Conservation (phyloP, 2,113 vertebrate species). For the Dryoscopus gambensis region DNA sequence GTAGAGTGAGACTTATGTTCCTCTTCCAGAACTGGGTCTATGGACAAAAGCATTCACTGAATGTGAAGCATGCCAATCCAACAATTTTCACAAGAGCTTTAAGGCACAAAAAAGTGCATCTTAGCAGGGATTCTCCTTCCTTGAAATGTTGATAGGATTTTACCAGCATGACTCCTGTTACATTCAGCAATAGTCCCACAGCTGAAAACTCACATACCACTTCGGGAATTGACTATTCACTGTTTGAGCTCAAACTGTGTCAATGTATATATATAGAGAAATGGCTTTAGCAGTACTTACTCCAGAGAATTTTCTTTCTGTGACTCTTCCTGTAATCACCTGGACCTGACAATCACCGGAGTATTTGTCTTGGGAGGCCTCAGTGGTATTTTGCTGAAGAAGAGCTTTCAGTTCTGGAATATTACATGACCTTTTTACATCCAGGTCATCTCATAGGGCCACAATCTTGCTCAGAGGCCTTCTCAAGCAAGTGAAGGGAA, state of each 20-base stretch:
- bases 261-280: background rate
- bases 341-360: background rate
- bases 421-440: background rate
- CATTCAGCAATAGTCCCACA: background rate
- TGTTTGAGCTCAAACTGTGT: background rate
- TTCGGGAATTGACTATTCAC: background rate
- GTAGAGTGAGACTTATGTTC: background rate
- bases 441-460: background rate
- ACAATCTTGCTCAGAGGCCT: background rate
- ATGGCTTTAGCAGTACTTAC: background rate
- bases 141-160: background rate
- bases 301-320: background rate
- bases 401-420: background rate
- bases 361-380: background rate
- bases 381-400: background rate
- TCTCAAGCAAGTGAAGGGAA: background rate
- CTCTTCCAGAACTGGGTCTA: background rate
- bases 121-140: background rate
- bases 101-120: background rate
- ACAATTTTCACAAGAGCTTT: background rate
- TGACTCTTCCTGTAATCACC: background rate
- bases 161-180: background rate
- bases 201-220: background rate
- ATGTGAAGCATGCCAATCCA: background rate
- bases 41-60: background rate